Evolutionary conservation across 2,797 vertebrate genomes (phyloP).

Genomic region (Helicolenus hilgendorfi): DNA sequence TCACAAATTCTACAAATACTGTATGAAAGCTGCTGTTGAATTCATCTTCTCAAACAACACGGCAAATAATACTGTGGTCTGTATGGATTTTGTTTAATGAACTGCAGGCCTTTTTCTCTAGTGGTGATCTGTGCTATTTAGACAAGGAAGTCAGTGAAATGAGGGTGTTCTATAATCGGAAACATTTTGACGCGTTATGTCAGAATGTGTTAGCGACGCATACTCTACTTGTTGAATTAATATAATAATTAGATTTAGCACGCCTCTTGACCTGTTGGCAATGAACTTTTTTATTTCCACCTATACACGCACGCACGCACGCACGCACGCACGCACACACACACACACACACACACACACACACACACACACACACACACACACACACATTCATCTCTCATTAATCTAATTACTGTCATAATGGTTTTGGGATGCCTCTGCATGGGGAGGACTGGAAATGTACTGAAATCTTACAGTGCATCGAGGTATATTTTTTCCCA

Average conservation of each 20-base stretch:
- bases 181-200: not conserved
- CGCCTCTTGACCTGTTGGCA: constrained; percentile 26
- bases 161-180: not conserved
- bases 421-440: constrained; percentile 19
- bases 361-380: not conserved
- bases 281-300: constrained; percentile 3
- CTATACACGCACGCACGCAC: not conserved
- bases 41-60: not conserved
- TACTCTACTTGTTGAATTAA: not conserved
- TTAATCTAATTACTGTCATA: constrained; percentile 17
- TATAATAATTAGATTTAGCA: not conserved
- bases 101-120: not conserved
- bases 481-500: not conserved
- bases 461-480: not conserved
- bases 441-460: not conserved
- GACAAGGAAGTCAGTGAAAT: not conserved
- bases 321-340: too few relatives aligned
- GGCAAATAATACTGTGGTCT: not conserved
- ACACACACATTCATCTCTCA: not conserved
- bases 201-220: not conserved
- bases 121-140: not conserved
- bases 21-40: not conserved
- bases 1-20: not conserved
- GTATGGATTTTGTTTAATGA: not conserved
- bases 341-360: too few relatives aligned